Evolutionary conservation across 2,113 vertebrate genomes (phyloP).

Genomic region (Prunella fulvescens): DNA sequence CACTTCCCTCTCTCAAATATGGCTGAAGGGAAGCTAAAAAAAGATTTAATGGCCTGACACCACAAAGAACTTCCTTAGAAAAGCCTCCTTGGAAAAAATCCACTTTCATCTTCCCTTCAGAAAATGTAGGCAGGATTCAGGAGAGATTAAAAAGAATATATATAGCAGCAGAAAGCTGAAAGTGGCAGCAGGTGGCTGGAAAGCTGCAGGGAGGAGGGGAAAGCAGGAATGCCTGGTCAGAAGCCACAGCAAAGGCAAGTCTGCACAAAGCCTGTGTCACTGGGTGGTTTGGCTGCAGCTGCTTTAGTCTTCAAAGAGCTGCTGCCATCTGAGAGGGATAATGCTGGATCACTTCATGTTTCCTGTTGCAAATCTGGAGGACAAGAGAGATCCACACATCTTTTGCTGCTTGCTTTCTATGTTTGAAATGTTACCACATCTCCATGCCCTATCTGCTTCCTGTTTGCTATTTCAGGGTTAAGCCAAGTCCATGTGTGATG

Average conservation of each 20-base stretch:
- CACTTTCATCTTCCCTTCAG: neutral
- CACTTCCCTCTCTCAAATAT: neutral
- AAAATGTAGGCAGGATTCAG: neutral
- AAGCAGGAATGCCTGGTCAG: neutral
- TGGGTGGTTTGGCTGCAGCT: neutral
- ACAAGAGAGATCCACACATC: neutral
- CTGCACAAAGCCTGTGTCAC: neutral
- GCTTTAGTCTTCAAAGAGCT: neutral
- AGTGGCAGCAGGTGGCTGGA: conserved; percentile 24
- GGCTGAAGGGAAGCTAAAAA: neutral
- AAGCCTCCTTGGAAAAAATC: neutral
- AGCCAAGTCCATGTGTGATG: neutral
- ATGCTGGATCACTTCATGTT: neutral
- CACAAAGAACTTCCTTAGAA: neutral
- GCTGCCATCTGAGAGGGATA: neutral
- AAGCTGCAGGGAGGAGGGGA: neutral
- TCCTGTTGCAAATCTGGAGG: neutral
- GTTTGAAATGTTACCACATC: neutral
- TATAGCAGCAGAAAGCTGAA: conserved; percentile 5
- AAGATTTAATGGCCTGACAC: neutral
- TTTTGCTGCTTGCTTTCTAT: neutral
- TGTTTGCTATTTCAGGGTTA: neutral
- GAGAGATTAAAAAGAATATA: neutral
- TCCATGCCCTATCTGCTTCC: neutral
- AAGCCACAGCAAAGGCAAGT: neutral